Conservation (phyloP, 1,140 invertebrate genomes). For the Samia ricini region DNA sequence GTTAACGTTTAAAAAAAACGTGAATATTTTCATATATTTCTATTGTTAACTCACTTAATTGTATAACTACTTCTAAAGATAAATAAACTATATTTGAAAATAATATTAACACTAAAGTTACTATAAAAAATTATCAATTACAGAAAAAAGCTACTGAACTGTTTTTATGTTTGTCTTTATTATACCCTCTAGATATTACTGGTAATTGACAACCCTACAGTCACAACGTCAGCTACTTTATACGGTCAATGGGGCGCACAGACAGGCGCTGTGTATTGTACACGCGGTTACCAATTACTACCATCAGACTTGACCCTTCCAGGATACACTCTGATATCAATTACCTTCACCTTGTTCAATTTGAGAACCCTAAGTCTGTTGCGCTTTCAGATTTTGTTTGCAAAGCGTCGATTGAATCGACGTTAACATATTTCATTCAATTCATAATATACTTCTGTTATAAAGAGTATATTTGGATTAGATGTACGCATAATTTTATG, state of each 20-base stretch:
- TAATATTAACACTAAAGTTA: no score
- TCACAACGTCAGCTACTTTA: slow-evolving; percentile 4
- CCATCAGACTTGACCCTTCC: slow-evolving; percentile 29
- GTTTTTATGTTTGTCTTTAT: no score
- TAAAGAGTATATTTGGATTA: no score
- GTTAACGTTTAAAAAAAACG: no score
- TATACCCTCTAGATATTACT: background rate
- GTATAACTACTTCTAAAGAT: no score
- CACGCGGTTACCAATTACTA: slow-evolving; percentile 37
- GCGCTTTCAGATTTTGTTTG: slow-evolving; percentile 11
- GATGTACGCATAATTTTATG: no score
- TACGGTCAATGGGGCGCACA: slow-evolving; percentile 28
- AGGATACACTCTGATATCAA: slow-evolving; percentile 34
- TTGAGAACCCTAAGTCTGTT: slow-evolving; percentile 23
- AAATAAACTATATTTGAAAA: no score
- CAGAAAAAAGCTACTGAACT: no score
- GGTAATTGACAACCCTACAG: background rate
- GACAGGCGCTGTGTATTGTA: slow-evolving; percentile 17
- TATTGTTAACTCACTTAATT: no score
- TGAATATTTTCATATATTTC: no score
- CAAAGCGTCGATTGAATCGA: slow-evolving; percentile 40
- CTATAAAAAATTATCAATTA: no score
- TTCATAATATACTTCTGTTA: background rate
- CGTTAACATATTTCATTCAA: background rate
- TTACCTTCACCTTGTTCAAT: slow-evolving; percentile 28